These are phyloP conservation scores for Melitaea athalia DNA, from an alignment of 2,888 invertebrate species.

Conservation along the genomic window DNA sequence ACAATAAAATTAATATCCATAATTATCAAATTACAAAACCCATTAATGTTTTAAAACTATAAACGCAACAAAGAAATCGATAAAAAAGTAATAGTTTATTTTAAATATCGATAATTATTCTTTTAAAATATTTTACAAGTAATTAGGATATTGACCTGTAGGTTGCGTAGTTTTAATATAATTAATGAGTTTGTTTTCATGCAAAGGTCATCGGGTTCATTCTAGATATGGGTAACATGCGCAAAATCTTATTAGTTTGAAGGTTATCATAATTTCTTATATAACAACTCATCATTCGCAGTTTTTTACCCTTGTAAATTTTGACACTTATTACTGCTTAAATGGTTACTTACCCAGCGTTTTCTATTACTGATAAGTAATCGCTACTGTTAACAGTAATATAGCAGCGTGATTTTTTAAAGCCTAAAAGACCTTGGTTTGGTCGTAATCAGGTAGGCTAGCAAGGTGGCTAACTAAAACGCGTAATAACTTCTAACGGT, in stretches of 20 bases:
- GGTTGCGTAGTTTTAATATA: neutral
- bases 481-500: too few species aligned
- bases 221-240: conserved; percentile 1
- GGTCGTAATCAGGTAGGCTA: too few species aligned
- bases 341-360: too few species aligned
- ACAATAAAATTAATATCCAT: too few species aligned
- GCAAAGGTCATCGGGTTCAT: neutral
- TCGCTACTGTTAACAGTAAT: too few species aligned
- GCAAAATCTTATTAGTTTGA: neutral
- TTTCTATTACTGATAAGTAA: too few species aligned
- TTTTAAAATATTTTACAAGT: conserved; percentile 1
- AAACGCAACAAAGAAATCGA: neutral
- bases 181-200: neutral
- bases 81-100: neutral
- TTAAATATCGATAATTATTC: conserved; percentile 2
- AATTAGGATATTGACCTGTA: conserved; percentile 3
- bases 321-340: too few species aligned
- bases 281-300: neutral
- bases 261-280: neutral
- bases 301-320: neutral
- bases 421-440: too few species aligned
- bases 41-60: too few species aligned
- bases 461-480: too few species aligned
- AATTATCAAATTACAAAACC: too few species aligned
- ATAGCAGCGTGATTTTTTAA: too few species aligned